These are phyloP conservation scores for Conger conger DNA, from an alignment of 2,113 vertebrate species.

Conservation along the genomic window DNA sequence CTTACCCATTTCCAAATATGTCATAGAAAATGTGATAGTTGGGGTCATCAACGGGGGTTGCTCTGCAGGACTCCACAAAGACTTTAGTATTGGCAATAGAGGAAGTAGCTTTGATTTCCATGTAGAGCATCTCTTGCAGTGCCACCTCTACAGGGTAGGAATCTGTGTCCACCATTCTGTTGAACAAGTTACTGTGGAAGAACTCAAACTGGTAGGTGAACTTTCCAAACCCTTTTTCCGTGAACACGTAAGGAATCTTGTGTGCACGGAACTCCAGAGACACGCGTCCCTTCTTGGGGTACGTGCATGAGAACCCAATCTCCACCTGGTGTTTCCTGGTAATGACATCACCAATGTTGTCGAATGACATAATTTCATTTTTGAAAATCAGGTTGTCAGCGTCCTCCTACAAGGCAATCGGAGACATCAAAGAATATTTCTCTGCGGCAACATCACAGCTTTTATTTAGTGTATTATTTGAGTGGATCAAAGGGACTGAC, in stretches of 20 bases:
- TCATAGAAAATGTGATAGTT: constrained; percentile 51
- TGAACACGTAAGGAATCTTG: constrained; percentile 44
- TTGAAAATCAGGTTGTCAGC: constrained; percentile 48
- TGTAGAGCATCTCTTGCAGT: constrained; percentile 52
- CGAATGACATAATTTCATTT: constrained; percentile 49
- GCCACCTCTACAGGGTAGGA: constrained; percentile 56
- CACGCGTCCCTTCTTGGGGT: constrained; percentile 47
- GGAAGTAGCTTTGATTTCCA: constrained; percentile 56
- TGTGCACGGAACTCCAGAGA: constrained; percentile 41
- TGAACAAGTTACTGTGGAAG: constrained; percentile 38
- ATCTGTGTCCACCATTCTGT: constrained; percentile 2
- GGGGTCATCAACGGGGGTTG: constrained; percentile 62
- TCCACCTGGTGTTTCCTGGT: constrained; percentile 47
- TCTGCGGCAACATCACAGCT: background rate
- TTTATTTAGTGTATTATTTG: background rate
- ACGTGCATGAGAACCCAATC: constrained; percentile 49
- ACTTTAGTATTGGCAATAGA: constrained; percentile 57
- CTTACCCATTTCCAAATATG: constrained; percentile 67
- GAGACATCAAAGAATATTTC: background rate
- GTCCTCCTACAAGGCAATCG: constrained; percentile 45
- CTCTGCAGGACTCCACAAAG: constrained; percentile 69
- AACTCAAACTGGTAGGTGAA: constrained; percentile 45
- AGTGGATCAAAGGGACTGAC: constrained; percentile 36
- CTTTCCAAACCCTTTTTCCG: constrained; percentile 55
- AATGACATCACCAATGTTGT: constrained; percentile 32